Conservation (phyloP, 2,797 vertebrate species). For the Pangasius mekongensis region DNA sequence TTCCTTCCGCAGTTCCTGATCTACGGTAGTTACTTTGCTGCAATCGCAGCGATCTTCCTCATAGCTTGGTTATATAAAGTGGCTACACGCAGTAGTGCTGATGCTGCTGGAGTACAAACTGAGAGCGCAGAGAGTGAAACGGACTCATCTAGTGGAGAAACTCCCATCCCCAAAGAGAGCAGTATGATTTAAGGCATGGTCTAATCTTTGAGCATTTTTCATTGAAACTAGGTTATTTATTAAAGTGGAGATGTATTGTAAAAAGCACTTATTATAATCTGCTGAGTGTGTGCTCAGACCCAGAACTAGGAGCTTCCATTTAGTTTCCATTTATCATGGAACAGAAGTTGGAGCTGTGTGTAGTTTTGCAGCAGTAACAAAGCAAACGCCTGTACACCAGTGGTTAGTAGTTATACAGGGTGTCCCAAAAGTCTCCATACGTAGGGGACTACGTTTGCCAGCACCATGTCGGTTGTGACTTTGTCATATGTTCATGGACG, state of each 20-base stretch:
- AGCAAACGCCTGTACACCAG: background rate
- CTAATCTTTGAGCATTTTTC: background rate
- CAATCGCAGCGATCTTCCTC: conserved; percentile 87
- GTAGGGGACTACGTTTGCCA: background rate
- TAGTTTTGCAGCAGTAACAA: background rate
- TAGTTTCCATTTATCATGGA: background rate
- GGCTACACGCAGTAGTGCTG: conserved; percentile 63
- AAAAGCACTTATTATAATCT: background rate
- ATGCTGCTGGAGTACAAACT: conserved; percentile 9
- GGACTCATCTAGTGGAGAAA: background rate
- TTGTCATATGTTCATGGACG: background rate
- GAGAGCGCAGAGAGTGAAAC: conserved; percentile 13
- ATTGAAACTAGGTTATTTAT: background rate
- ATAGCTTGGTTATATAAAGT: conserved; percentile 77
- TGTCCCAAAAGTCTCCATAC: background rate
- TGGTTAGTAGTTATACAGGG: background rate
- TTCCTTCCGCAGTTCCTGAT: conserved; percentile 83
- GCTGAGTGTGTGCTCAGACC: background rate
- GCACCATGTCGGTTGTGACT: background rate
- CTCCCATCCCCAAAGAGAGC: background rate
- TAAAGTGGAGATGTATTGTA: background rate
- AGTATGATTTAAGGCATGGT: background rate
- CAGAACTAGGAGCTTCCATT: background rate
- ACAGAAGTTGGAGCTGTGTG: background rate
- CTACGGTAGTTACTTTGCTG: conserved; percentile 88